Base-by-base conservation (phyloP, 2,888 invertebrate species). In the Athalia circularis region DNA sequence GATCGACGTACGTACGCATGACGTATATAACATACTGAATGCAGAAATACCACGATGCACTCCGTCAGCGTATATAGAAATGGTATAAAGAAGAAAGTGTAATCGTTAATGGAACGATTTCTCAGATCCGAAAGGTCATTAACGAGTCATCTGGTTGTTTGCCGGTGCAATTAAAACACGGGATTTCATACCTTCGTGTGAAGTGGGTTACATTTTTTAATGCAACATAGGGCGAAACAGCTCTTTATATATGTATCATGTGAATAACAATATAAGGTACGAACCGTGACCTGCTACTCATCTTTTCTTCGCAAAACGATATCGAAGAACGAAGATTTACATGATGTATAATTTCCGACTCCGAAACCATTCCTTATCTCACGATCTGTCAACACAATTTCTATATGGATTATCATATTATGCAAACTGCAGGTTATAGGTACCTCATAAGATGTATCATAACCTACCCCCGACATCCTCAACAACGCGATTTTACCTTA, bases 91-190 rank as follows among this genome's bases (percentile, higher is more conserved):
- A 45, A 54, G 70, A 70, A 70, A 57, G 57, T 54, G 54, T 48
- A 43, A 48, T 6, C 52, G 45, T 11, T 15, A 50, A 45, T 65
- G 43, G 6, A 70, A 70, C 54, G 72, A 72, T 72, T 72, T 72
- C 72, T 72, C 59, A 29, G 11, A 59, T 13, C 59, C 72, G 87
- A 89, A 29, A 89, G 88, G 89, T 89, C 89, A 88, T 89, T 89
- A 88, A 87, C 87, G 85, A 62, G 74, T 29, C 59, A n/a, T 29
- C 2, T 62, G 52, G 59, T 75, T 75, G 62, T 62, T 62, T 75
- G 52, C 62, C 45, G 29, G 6, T 50, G 62, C 50, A 52, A 75
- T 75, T 64, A 72, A 4, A 75, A 29, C 48, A 9, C 29, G 15
- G 52, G 9, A 75, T 75, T 75, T 13, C 29, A 62, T 59, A 45